These are phyloP conservation scores for Prosapia bicincta DNA, from an alignment of 2,888 invertebrate genomes.

Conservation along the genomic window DNA sequence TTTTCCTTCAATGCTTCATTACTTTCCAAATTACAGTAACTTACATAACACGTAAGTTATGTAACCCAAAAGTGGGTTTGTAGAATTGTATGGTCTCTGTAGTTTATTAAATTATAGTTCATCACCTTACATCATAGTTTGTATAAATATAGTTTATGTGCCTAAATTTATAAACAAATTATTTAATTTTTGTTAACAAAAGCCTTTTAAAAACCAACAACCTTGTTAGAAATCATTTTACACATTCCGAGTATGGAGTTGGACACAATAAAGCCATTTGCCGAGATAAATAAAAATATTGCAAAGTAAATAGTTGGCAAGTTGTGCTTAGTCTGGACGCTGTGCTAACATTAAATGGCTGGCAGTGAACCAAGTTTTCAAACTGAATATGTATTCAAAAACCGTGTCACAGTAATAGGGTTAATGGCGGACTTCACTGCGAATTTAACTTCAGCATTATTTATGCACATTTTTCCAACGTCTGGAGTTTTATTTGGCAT, in stretches of 20 bases:
- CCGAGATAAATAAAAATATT: background rate
- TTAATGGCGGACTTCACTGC: background rate
- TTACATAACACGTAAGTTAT: too few relatives aligned
- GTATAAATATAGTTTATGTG: too few relatives aligned
- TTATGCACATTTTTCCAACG: too few relatives aligned
- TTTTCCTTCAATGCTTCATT: too few relatives aligned
- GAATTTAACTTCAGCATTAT: background rate
- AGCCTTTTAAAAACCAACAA: background rate
- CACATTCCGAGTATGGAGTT: background rate
- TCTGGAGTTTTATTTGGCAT: too few relatives aligned
- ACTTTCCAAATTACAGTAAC: too few relatives aligned
- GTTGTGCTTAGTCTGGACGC: background rate
- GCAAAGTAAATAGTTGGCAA: constrained; percentile 2
- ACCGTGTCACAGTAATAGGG: background rate
- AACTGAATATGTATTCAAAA: background rate
- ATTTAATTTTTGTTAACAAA: too few relatives aligned
- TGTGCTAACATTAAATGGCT: background rate
- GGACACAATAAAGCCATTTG: background rate
- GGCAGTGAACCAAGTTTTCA: background rate
- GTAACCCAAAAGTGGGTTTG: too few relatives aligned
- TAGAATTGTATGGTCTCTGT: too few relatives aligned
- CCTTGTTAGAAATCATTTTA: background rate
- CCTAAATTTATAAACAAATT: too few relatives aligned
- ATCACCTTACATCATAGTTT: too few relatives aligned
- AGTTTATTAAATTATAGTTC: too few relatives aligned